Base-by-base conservation (phyloP, 2,888 invertebrate genomes). In the Tetrapedia diversipes region DNA sequence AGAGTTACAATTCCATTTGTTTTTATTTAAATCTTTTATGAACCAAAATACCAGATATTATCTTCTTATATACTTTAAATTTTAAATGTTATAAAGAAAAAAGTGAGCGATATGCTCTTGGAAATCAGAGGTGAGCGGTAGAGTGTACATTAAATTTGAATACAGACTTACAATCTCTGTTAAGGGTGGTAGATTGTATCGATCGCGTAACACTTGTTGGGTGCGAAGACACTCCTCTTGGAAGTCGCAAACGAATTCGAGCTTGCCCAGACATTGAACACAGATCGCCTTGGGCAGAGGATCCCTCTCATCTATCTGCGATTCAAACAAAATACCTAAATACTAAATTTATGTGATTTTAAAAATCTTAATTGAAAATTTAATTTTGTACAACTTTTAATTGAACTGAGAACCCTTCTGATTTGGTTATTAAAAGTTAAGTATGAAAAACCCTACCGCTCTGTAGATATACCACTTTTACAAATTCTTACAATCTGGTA, bases 201-300 rank as follows among this genome's bases (percentile, higher is more conserved):
- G 90, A 86, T 91, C 87, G 84, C 88, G 91, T 84, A 91, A 89
- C 86, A 88, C 85, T 83, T 90, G 88, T 87, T 91, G 91, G 82
- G 91, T 91, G 83, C 91, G 91, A 72, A 91, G 90, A 89, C 91
- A 92, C 87, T 91, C 91, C 86, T 92, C 91, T 90, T 92, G 91
- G 81, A 92, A 92, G 86, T 92, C 91, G 77, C 91, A 92, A 87
- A 92, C 91, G 86, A 91, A 92, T 89, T 91, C 91, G 74, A 92
- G 91, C 86, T 92, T 92, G 73, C 91, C 91, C 87, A 92, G 87
- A 88, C 91, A 92, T 75, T 92, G 91, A 85, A 92, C 90, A 86
- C 91, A 92, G 86, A 92, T 91, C 85, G 88, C 88, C 87, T 92
- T 92, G 76, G 91, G 91, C 81, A 92, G 89, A 88, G 89, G 89